Percentiles rank a stretch among this genome's conserved stretches.
Evolutionary conservation across 2,888 invertebrate species (phyloP).

Genomic region (Matsumyia berberina): DNA sequence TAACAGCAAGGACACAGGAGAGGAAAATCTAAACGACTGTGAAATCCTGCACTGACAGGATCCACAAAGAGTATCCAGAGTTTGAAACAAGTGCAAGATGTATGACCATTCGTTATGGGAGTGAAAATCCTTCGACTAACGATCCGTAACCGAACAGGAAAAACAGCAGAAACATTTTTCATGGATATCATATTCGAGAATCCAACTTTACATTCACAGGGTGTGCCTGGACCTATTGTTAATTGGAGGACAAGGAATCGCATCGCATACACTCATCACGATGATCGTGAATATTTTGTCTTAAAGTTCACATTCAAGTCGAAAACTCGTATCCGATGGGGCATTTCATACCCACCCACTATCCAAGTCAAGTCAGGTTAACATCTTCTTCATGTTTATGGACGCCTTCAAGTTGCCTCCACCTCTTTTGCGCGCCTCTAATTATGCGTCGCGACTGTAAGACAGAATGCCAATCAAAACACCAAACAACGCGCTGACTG

Average conservation of each 20-base stretch:
- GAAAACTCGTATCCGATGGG: conserved; percentile 43
- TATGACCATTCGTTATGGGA: conserved; percentile 75
- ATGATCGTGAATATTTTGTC: conserved; percentile 23
- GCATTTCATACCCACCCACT: conserved; percentile 62
- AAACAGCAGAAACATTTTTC: conserved; percentile 50
- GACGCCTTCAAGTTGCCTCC: conserved; percentile 63
- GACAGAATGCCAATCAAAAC: conserved; percentile 72
- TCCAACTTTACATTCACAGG: conserved; percentile 1
- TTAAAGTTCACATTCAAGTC: not conserved
- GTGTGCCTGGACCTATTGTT: conserved; percentile 16
- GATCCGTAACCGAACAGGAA: conserved; percentile 64
- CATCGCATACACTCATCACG: not conserved
- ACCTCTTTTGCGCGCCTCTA: conserved; percentile 67
- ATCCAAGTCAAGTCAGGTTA: conserved; percentile 39
- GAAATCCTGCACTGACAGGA: conserved; percentile 72
- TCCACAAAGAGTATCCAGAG: conserved; percentile 52
- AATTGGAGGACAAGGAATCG: not conserved
- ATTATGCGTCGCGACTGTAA: conserved; percentile 44
- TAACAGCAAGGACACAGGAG: conserved; percentile 54
- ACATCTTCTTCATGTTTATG: conserved; percentile 65
- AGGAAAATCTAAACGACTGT: conserved; percentile 65
- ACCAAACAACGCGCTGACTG: conserved; percentile 68
- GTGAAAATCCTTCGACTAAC: conserved; percentile 62
- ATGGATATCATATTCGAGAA: conserved; percentile 70
- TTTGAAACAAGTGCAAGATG: conserved; percentile 72